phyloP scores from a whole-genome alignment of 2,888 invertebrate genomes.

The Branchipolynoe longqiensis region DNA sequence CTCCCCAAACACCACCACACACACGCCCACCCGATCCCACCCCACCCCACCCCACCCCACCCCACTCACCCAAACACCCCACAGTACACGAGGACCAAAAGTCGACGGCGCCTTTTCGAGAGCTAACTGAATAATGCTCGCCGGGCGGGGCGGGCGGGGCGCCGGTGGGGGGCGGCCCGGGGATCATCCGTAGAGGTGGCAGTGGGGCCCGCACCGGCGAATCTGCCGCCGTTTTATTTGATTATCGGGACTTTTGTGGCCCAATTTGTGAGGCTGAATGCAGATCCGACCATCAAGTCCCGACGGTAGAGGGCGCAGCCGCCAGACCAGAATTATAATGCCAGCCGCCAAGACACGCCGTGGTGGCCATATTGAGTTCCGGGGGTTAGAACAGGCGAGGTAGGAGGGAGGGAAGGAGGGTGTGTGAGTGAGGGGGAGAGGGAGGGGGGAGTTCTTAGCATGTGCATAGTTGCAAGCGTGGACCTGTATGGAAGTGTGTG shows the following conservation, averaged over 20 bases:
- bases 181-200: constrained; percentile 40
- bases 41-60: neutral
- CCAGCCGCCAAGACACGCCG: constrained; percentile 21
- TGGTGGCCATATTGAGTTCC: neutral
- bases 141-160: too few relatives aligned
- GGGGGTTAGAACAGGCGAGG: neutral
- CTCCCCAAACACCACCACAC: neutral
- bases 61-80: too few relatives aligned
- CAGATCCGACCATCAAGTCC: constrained; percentile 45
- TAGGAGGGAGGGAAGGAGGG: neutral
- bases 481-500: too few relatives aligned
- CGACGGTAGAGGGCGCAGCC: neutral
- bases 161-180: constrained; percentile 3
- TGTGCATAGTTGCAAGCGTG: neutral
- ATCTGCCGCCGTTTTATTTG: constrained; percentile 50
- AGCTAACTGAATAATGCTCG: constrained; percentile 45
- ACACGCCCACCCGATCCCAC: neutral
- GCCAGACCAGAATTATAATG: constrained; percentile 45
- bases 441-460: neutral
- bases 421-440: neutral
- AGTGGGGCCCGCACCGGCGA: constrained; percentile 7
- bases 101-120: constrained; percentile 36
- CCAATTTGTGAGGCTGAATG: constrained; percentile 43
- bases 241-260: constrained; percentile 45
- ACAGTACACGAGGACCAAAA: constrained; percentile 25